Evolutionary conservation across 1,140 invertebrate genomes (phyloP).

Genomic region (Diploscapter pachys): DNA sequence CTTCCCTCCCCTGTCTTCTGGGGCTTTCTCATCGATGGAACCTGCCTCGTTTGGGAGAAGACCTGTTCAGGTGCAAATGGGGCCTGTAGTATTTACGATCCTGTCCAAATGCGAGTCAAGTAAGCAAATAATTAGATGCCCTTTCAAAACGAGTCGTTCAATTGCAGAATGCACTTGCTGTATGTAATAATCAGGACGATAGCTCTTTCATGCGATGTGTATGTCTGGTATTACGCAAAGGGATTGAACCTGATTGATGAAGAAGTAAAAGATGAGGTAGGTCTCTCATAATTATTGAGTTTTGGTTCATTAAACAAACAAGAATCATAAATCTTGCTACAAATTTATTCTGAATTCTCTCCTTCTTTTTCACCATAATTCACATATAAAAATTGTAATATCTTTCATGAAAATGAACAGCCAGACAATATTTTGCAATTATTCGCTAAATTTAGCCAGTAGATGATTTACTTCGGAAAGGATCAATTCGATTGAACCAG

Average conservation of each 20-base stretch:
- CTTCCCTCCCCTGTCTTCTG: conserved; percentile 55
- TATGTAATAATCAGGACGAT: conserved; percentile 32
- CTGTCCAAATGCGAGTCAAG: conserved; percentile 37
- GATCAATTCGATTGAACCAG: too few species aligned
- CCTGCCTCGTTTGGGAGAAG: conserved; percentile 53
- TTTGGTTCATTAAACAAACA: neutral
- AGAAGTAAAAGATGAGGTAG: neutral
- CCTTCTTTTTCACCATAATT: too few species aligned
- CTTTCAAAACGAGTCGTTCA: too few species aligned
- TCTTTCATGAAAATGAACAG: too few species aligned
- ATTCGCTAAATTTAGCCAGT: too few species aligned
- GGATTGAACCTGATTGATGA: conserved; percentile 32
- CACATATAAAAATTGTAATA: too few species aligned
- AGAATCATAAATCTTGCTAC: neutral
- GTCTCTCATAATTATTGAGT: neutral
- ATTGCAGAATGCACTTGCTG: conserved; percentile 23
- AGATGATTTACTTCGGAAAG: too few species aligned
- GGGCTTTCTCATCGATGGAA: conserved; percentile 50
- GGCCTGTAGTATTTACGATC: conserved; percentile 52
- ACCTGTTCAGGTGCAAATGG: conserved; percentile 43
- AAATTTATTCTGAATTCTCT: too few species aligned
- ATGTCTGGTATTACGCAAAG: conserved; percentile 35
- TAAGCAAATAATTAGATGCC: too few species aligned
- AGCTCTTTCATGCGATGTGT: conserved; percentile 31
- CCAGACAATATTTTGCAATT: too few species aligned